phyloP scores from a whole-genome alignment of 2,113 vertebrate species.

The Hemibagrus wyckioides region DNA sequence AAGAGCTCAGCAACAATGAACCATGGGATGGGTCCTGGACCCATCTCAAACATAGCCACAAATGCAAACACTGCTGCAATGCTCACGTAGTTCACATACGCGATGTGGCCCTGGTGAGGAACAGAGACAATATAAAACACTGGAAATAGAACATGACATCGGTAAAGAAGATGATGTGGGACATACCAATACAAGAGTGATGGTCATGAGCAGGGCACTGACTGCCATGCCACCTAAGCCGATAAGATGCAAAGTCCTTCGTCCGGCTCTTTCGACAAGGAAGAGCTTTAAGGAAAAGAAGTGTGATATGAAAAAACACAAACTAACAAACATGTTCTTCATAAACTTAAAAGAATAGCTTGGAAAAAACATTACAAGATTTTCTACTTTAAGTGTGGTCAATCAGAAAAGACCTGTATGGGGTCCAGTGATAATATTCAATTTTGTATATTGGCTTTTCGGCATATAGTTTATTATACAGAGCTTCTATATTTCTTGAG shows the following conservation, averaged over 20 bases:
- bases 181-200: slow-evolving; percentile 81
- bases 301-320: background rate
- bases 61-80: slow-evolving; percentile 85
- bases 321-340: background rate
- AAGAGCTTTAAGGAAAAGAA: slow-evolving; percentile 77
- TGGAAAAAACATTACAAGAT: background rate
- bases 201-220: slow-evolving; percentile 82
- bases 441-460: background rate
- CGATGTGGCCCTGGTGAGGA: slow-evolving; percentile 62
- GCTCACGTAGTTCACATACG: slow-evolving; percentile 80
- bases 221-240: slow-evolving; percentile 90
- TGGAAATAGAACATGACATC: background rate
- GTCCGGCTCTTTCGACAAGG: slow-evolving; percentile 88
- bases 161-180: background rate
- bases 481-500: background rate
- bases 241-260: slow-evolving; percentile 86
- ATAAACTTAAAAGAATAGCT: background rate
- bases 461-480: background rate
- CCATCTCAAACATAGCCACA: slow-evolving; percentile 94
- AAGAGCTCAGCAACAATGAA: slow-evolving; percentile 98
- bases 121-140: background rate
- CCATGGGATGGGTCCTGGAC: slow-evolving; percentile 96
- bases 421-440: background rate
- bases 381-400: background rate
- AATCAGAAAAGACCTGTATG: background rate